phyloP scores from a whole-genome alignment of 1,140 invertebrate genomes.

The Trichogramma pretiosum region DNA sequence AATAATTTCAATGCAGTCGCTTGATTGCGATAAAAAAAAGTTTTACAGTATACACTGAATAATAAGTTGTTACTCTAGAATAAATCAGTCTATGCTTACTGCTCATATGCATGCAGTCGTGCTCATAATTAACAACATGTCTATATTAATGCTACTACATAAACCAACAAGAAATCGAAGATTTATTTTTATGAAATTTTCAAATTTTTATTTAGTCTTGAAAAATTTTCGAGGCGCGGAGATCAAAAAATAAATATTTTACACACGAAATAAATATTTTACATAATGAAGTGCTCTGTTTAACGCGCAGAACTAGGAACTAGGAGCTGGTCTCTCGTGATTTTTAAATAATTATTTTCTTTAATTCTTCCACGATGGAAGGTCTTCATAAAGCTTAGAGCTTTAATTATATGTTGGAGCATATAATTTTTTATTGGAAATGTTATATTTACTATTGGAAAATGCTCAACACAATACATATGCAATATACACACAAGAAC shows the following conservation, averaged over 20 bases:
- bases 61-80: constrained; percentile 10
- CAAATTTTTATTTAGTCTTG: neutral
- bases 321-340: constrained; percentile 16
- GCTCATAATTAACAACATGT: constrained; percentile 11
- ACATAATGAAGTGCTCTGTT: neutral
- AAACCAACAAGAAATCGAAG: constrained; percentile 28
- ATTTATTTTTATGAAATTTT: constrained; percentile 39
- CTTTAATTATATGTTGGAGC: neutral
- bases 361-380: neutral
- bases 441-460: neutral
- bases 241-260: constrained; percentile 6
- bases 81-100: constrained; percentile 10
- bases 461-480: neutral
- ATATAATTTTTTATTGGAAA: constrained; percentile 1
- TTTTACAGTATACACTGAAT: neutral
- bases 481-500: neutral
- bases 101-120: constrained; percentile 10
- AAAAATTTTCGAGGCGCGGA: neutral
- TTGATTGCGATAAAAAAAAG: constrained; percentile 4
- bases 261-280: neutral
- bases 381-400: neutral
- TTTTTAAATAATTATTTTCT: constrained; percentile 5
- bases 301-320: constrained; percentile 1
- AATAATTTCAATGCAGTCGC: constrained; percentile 3
- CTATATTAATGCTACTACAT: constrained; percentile 7